Evolutionary conservation across 2,797 vertebrate species (phyloP).

Genomic region (Scomberomorus guttatus): DNA sequence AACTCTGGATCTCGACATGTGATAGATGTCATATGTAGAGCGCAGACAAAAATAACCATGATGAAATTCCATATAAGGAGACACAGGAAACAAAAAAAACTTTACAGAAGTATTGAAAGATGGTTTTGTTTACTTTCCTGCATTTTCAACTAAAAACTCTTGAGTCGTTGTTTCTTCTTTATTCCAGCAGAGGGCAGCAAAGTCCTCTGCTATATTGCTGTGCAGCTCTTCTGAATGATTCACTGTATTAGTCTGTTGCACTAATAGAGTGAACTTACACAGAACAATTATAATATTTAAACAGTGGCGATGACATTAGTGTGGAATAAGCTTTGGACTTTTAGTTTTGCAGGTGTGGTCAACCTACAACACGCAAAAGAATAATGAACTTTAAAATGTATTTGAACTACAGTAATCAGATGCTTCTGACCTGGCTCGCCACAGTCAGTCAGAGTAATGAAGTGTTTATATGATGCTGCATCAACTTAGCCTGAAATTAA

Average conservation of each 20-base stretch:
- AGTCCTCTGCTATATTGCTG: conserved; percentile 21
- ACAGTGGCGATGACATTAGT: background rate
- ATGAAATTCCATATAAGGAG: no score
- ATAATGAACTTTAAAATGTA: background rate
- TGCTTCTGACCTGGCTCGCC: background rate
- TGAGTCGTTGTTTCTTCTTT: background rate
- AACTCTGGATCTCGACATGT: background rate
- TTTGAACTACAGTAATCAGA: background rate
- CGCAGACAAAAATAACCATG: background rate
- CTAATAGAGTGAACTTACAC: background rate
- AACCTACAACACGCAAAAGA: background rate
- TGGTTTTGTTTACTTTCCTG: background rate
- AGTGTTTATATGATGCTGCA: background rate
- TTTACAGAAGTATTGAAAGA: background rate
- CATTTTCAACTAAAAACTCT: background rate
- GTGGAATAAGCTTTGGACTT: background rate
- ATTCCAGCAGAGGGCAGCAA: conserved; percentile 73
- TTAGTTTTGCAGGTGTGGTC: no score
- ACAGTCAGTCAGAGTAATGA: conserved; percentile 1
- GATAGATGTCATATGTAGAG: background rate
- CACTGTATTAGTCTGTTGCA: background rate
- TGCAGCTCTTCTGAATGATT: background rate
- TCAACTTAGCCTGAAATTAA: conserved; percentile 2
- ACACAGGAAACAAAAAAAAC: background rate
- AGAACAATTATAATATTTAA: background rate